Evolutionary conservation across 2,113 vertebrate species (phyloP), one percentile per base, ranked within the genome.

Genomic region (Condylura cristata): DNA sequence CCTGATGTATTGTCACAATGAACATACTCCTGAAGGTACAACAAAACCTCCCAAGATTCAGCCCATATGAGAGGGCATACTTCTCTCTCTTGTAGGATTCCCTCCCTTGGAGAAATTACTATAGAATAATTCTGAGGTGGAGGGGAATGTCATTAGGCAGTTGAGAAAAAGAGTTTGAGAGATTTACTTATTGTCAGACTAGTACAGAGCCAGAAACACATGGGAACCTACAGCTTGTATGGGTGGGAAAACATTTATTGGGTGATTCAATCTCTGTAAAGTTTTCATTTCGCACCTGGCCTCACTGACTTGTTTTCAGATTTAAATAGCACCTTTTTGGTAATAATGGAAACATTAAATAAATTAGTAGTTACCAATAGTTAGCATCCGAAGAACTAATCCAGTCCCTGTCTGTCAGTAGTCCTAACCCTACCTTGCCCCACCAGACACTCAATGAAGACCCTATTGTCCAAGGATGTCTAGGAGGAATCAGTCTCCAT

Each of bases 1-100:
- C 98, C 98, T 98, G 98, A 98, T 99, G 99, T 99, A 99, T 99
- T 99, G 98, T 99, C 98, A 99, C 98, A 99, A 99, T 99, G 99
- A 99, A 99, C 98, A 98, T 98, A 98, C 98, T 99, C 98, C 98
- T 98, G 98, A 98, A 98, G 98, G 98, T 98, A 97, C 97, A 98
- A 56, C 20, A 56, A 56, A 56, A 18, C 16, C 53, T 56, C 17
- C 53, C 17, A 56, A 22, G 53, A 56, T 56, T 56, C 53, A 56
- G 1, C 6, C 20, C 48, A 51, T 11, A 71, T 7, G 44, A 79
- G 18, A 30, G 16, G 14, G 70, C 70, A 71, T 63, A 85, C 79
- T 48, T n/a, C 60, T 30, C 34, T 61, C 17, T 76, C 28, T 68
- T 68, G 30, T 1, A 2, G n/a, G 44, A 80, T 32, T 63, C 26